These are phyloP conservation scores for Myxocyprinus asiaticus DNA, from an alignment of 2,113 vertebrate genomes.

Conservation along the genomic window DNA sequence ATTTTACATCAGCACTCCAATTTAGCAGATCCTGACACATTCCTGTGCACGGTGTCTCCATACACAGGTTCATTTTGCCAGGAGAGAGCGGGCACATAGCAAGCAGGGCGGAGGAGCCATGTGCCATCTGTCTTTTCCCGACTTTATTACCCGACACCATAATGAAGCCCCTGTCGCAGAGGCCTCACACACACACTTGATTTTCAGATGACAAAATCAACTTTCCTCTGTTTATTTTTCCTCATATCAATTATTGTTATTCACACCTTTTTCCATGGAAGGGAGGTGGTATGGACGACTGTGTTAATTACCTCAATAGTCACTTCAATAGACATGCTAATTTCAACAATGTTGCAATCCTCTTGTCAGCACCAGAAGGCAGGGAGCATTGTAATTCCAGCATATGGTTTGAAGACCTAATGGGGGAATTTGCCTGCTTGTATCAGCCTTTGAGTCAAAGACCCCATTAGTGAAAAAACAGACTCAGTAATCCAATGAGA, in stretches of 20 bases:
- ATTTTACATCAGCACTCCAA: constrained; percentile 73
- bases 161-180: constrained; percentile 69
- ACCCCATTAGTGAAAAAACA: constrained; percentile 73
- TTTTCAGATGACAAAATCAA: constrained; percentile 63
- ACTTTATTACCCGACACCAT: constrained; percentile 72
- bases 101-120: constrained; percentile 55
- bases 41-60: constrained; percentile 55
- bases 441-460: constrained; percentile 72
- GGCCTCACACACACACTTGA: constrained; percentile 40
- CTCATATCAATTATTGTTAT: constrained; percentile 72
- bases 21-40: constrained; percentile 73
- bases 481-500: constrained; percentile 70
- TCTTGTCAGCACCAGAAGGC: constrained; percentile 67
- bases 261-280: constrained; percentile 58
- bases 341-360: constrained; percentile 66
- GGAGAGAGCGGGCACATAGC: constrained; percentile 59
- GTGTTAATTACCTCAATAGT: constrained; percentile 72
- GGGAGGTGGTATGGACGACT: constrained; percentile 63
- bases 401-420: constrained; percentile 70
- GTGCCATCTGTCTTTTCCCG: constrained; percentile 72
- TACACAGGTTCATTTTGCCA: constrained; percentile 68
- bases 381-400: constrained; percentile 61
- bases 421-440: constrained; percentile 66
- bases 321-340: constrained; percentile 66
- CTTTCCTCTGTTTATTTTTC: constrained; percentile 68